Evolutionary conservation across 2,797 vertebrate species (phyloP).

Genomic region (Florisuga fusca): DNA sequence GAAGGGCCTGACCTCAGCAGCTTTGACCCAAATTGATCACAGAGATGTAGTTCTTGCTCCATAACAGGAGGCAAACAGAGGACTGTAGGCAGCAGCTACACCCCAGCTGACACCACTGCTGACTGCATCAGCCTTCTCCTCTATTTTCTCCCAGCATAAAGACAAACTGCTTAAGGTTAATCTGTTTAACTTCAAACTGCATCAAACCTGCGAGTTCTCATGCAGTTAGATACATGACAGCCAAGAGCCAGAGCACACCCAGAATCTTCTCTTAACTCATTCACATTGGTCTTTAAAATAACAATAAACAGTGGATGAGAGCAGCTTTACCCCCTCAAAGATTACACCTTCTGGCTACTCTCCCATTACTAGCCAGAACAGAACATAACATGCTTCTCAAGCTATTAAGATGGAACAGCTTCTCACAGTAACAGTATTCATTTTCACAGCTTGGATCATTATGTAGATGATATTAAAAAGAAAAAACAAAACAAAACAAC

Average conservation of each 20-base stretch:
- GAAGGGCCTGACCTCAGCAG: not conserved
- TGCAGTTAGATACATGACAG: not conserved
- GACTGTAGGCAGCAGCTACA: not conserved
- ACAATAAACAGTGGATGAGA: not conserved
- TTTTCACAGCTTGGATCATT: not conserved
- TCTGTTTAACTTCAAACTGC: not conserved
- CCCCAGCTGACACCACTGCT: not conserved
- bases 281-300: not conserved
- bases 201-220: not conserved
- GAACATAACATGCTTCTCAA: not conserved
- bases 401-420: not conserved
- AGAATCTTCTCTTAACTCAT: not conserved
- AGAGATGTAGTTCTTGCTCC: not conserved
- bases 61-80: not conserved
- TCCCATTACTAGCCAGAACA: not conserved
- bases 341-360: not conserved
- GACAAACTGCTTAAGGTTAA: not conserved
- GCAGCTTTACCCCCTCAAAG: not conserved
- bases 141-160: not conserved
- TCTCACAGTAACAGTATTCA: not conserved
- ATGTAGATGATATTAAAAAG: not conserved
- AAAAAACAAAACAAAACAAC: not conserved
- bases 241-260: not conserved
- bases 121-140: not conserved
- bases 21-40: not conserved